Evolutionary conservation across 35 echinoderm and acorn worm species (phyloP), one percentile per base, ranked within the genome.

Genomic region (Chiridota heheva): DNA sequence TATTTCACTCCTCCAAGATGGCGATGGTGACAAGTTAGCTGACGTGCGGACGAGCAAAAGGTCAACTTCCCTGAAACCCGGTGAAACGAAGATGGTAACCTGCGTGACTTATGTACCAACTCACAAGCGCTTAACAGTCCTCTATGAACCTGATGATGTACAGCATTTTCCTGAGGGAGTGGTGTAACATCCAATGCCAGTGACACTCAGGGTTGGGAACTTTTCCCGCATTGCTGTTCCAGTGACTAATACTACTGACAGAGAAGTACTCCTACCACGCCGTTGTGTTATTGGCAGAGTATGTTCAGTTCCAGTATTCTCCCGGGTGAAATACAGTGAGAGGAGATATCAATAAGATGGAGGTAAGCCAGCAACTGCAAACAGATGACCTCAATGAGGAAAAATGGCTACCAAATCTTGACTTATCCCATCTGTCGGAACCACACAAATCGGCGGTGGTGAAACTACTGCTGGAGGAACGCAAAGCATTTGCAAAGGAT

Each of bases 391-490:
- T n/a, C 1, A 39, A 26, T 22, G 35, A 47, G 38, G 70, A 27
- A n/a, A 22, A 51, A 6, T 74, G 70, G 70, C 41, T 74, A n/a
- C 70, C 70, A 18, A 35, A 47, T 29, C 41, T 74, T 16, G 45
- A 74, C 28, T 33, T 74, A n/a, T 74, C 70, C 26, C 27, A 74
- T n/a, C 42, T 74, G 45, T 47, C 40, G 20, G 15, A 4, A 6
- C 40, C 68, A 66, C 58, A 82, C 40, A 82, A 44, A 7, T 7
- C 22, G 3, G 13, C 55, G 20, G 79, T 44, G 8, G 25, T 70
- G 41, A 29, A 82, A 35, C 70, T 84, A 67, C 36, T 84, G 44
- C 36, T 12, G 31, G 81, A 84, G 56, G 81, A 84, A 39, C 55
- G 42, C 20, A 16, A n/a, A 18, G 44, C 44, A 17, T 84, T 72